Evolutionary conservation across 2,888 invertebrate species (phyloP).

Genomic region (Cheilosia variabilis): DNA sequence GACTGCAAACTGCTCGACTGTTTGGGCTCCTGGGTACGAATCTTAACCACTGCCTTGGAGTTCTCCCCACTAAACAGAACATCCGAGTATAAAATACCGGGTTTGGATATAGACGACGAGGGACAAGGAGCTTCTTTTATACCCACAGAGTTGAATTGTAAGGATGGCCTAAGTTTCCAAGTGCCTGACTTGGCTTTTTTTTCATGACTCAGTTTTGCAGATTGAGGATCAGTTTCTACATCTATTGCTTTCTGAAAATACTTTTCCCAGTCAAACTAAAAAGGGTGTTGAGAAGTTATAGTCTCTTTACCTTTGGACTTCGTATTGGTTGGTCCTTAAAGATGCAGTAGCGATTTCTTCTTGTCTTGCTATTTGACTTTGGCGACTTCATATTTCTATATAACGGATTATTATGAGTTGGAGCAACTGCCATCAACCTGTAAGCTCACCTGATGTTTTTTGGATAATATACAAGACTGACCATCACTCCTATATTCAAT

Average conservation of each 20-base stretch:
- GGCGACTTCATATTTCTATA: slow-evolving; percentile 59
- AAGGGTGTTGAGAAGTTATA: not conserved
- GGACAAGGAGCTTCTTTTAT: slow-evolving; percentile 2
- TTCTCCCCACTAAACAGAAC: slow-evolving; percentile 56
- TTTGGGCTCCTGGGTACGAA: slow-evolving; percentile 13
- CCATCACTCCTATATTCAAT: slow-evolving; percentile 36
- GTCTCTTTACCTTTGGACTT: slow-evolving; percentile 16
- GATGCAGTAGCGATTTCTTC: slow-evolving; percentile 31
- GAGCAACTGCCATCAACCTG: too few relatives aligned
- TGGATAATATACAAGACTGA: slow-evolving; percentile 45
- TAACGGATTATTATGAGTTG: not conserved
- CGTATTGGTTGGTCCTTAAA: slow-evolving; percentile 33
- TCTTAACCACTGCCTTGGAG: slow-evolving; percentile 27
- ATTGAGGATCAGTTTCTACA: not conserved
- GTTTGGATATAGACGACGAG: slow-evolving; percentile 21
- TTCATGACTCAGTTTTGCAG: slow-evolving; percentile 1
- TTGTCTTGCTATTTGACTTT: slow-evolving; percentile 40
- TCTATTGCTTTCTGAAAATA: slow-evolving; percentile 26
- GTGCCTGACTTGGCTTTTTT: slow-evolving; percentile 43
- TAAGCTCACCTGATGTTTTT: slow-evolving; percentile 48
- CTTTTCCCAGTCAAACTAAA: too few relatives aligned
- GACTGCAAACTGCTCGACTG: slow-evolving; percentile 11
- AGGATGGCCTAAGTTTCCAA: slow-evolving; percentile 38
- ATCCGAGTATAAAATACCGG: slow-evolving; percentile 56
- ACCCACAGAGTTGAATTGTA: not conserved